Conservation (phyloP, 2,797 vertebrate genomes). For the Cercopithecus petaurista region DNA sequence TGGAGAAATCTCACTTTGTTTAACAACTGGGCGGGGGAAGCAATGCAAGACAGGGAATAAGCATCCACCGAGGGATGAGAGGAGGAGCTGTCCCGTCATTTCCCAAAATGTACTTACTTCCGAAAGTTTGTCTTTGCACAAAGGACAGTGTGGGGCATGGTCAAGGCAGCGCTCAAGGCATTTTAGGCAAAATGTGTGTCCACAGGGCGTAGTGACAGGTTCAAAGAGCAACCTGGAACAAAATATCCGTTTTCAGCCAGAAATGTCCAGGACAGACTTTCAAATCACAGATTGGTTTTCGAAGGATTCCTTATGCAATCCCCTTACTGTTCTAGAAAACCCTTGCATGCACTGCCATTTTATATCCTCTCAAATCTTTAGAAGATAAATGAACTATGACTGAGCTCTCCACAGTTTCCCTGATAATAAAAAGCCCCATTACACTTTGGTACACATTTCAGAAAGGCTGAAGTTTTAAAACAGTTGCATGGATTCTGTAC, state of each 20-base stretch:
- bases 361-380: background rate
- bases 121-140: conserved; percentile 95
- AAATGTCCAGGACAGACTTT: background rate
- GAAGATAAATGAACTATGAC: background rate
- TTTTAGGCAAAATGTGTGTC: conserved; percentile 97
- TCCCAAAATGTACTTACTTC: conserved; percentile 85
- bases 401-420: background rate
- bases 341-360: background rate
- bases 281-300: background rate
- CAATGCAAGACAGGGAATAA: background rate
- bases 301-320: background rate
- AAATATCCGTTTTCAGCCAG: conserved; percentile 44
- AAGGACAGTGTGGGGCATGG: conserved; percentile 93
- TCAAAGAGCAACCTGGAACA: conserved; percentile 90
- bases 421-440: background rate
- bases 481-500: background rate
- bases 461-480: background rate
- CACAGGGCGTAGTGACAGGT: conserved; percentile 94
- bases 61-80: background rate
- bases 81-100: fast-evolving
- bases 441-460: background rate
- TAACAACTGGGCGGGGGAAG: background rate
- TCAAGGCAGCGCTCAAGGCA: conserved; percentile 96
- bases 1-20: background rate
- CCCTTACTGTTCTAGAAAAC: background rate